These are phyloP conservation scores for Aphelinus atriplicis DNA, from an alignment of 1,140 invertebrate species.

Conservation along the genomic window DNA sequence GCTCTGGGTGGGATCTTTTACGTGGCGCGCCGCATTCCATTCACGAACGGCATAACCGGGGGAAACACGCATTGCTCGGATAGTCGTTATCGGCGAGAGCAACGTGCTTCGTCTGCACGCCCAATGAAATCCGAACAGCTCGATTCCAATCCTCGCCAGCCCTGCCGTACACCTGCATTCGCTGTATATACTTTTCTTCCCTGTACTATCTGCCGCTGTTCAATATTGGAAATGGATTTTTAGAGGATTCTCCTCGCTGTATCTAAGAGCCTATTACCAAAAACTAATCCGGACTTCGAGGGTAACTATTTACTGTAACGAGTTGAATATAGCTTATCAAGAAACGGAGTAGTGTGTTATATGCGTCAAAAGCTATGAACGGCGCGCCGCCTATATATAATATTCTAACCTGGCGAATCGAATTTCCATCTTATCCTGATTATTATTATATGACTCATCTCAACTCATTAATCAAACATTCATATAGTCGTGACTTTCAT, in stretches of 20 bases:
- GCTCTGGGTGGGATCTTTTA: neutral
- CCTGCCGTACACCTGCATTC: neutral
- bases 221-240: neutral
- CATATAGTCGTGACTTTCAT: too few species aligned
- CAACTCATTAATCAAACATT: too few species aligned
- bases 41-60: neutral
- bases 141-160: neutral
- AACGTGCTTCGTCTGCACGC: neutral
- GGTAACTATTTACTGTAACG: too few species aligned
- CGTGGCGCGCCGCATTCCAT: neutral
- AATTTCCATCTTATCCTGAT: too few species aligned
- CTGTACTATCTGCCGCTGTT: neutral
- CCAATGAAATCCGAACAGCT: neutral
- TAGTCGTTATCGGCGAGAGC: conserved; percentile 8
- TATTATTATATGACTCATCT: too few species aligned
- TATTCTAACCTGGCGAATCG: too few species aligned
- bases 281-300: too few species aligned
- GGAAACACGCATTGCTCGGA: conserved; percentile 9
- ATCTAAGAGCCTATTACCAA: too few species aligned
- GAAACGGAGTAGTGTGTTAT: too few species aligned
- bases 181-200: neutral
- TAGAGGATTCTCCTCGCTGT: neutral
- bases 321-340: too few species aligned
- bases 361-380: too few species aligned
- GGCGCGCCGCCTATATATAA: too few species aligned